Evolutionary conservation across 2,113 vertebrate species (phyloP).

Genomic region (Epinephelus lanceolatus): DNA sequence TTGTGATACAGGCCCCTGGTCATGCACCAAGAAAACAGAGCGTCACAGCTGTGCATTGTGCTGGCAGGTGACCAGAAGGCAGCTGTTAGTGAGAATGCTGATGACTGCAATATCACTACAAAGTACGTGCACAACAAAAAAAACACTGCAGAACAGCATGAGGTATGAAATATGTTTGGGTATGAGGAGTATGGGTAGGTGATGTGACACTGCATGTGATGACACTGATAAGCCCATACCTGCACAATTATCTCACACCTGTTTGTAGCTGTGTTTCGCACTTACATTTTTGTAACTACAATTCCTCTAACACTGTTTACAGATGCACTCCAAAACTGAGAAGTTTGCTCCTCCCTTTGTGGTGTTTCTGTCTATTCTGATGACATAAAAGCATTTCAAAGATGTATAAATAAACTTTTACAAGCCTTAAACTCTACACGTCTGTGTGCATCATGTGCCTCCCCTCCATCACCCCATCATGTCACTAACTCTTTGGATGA

Average conservation of each 20-base stretch:
- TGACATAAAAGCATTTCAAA: background rate
- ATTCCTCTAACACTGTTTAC: background rate
- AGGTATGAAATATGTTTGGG: background rate
- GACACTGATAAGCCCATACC: background rate
- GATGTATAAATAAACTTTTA: background rate
- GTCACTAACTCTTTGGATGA: background rate
- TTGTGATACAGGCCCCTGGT: background rate
- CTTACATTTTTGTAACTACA: no score
- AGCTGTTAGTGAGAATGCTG: background rate
- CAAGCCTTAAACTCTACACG: background rate
- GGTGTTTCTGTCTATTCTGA: background rate
- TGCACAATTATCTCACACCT: background rate
- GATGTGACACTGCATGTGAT: background rate
- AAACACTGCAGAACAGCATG: background rate
- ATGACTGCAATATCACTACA: background rate
- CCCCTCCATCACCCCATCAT: background rate
- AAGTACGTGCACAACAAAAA: background rate
- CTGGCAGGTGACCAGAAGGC: background rate
- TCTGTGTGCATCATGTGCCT: background rate
- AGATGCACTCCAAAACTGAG: background rate
- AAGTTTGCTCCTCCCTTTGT: background rate
- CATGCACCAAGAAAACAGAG: background rate
- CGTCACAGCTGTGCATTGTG: background rate
- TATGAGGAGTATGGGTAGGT: background rate
- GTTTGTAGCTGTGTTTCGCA: background rate